A percentile compares a stretch with the other conserved stretches of the same genome.
These are phyloP conservation scores for Entomobrya proxima DNA, from an alignment of 2,888 invertebrate genomes.

Conservation along the genomic window DNA sequence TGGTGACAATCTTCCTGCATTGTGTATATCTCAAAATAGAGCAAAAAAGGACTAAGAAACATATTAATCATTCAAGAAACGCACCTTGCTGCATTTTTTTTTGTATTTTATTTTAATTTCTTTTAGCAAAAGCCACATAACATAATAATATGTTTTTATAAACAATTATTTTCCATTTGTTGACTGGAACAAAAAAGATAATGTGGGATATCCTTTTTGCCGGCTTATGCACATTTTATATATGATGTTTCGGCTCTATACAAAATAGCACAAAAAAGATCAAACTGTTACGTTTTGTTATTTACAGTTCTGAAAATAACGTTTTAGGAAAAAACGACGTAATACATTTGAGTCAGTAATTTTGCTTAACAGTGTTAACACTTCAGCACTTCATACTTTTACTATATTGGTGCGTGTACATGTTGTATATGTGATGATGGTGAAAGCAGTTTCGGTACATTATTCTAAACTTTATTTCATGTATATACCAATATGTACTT, in stretches of 20 bases:
- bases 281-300: neutral
- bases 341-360: too few relatives aligned
- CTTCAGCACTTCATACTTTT: too few relatives aligned
- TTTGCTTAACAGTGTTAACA: too few relatives aligned
- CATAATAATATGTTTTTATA: neutral
- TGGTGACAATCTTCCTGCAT: too few relatives aligned
- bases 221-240: neutral
- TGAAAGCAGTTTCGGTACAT: too few relatives aligned
- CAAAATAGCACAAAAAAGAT: conserved; percentile 16
- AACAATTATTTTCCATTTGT: conserved; percentile 31
- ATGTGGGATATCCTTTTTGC: neutral
- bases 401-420: neutral
- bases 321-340: neutral
- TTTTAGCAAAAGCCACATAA: neutral
- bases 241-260: neutral
- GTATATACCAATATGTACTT: neutral
- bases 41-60: too few relatives aligned
- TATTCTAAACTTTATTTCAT: neutral
- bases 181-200: neutral
- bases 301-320: neutral
- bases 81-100: too few relatives aligned
- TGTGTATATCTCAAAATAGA: too few relatives aligned
- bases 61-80: too few relatives aligned
- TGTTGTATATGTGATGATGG: too few relatives aligned
- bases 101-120: too few relatives aligned